phyloP scores from a whole-genome alignment of 2,797 vertebrate genomes.

The Astyanax mexicanus region DNA sequence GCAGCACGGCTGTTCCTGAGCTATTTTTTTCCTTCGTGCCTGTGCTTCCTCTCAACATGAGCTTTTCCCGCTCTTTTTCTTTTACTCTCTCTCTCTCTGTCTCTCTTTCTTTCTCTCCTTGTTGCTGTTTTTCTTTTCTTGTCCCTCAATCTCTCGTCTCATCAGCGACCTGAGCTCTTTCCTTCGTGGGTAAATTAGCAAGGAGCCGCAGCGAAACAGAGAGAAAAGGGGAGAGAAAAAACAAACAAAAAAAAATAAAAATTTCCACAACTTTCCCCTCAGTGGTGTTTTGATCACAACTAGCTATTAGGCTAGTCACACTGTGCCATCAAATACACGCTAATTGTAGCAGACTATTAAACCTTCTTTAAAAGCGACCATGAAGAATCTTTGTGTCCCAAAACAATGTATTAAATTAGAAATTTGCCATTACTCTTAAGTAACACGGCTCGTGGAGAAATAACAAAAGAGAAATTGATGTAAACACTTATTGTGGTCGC shows the following conservation, averaged over 20 bases:
- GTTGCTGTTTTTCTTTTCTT: background rate
- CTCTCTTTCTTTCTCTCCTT: background rate
- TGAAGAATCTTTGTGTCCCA: constrained; percentile 48
- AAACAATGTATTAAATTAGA: constrained; percentile 61
- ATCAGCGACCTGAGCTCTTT: constrained; percentile 3
- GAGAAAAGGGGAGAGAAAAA: background rate
- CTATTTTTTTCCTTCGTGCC: background rate
- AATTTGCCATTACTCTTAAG: constrained; percentile 49
- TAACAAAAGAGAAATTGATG: constrained; percentile 66
- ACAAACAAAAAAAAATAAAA: background rate
- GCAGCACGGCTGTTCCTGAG: constrained; percentile 58
- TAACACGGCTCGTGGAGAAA: constrained; percentile 50
- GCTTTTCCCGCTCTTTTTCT: background rate
- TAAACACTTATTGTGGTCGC: constrained; percentile 59
- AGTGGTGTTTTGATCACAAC: background rate
- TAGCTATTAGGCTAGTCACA: constrained; percentile 32
- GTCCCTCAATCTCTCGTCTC: background rate
- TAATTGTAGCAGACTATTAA: constrained; percentile 59
- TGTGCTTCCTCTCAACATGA: background rate
- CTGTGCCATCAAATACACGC: constrained; percentile 27
- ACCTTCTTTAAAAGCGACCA: constrained; percentile 52
- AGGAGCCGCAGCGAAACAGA: background rate
- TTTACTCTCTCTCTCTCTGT: background rate
- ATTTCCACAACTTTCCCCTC: constrained; percentile 9
- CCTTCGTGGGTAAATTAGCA: constrained; percentile 2